Evolutionary conservation across 2,888 invertebrate species (phyloP).

Genomic region (Coleophora deauratella): DNA sequence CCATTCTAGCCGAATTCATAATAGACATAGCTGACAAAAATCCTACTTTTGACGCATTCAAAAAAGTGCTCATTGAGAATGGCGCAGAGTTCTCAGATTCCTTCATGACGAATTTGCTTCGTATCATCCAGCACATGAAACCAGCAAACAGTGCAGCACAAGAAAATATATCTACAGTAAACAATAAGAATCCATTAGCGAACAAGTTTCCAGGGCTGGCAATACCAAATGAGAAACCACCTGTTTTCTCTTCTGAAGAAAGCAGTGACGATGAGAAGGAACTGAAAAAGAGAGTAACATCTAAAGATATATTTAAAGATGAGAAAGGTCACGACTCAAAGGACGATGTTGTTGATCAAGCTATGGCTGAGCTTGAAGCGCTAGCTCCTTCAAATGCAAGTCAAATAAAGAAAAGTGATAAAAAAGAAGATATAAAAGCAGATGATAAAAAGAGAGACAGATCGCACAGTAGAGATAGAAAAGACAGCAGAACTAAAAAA

Average conservation of each 20-base stretch:
- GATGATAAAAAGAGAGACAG: constrained; percentile 33
- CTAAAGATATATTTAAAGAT: constrained; percentile 57
- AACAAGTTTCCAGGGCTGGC: constrained; percentile 87
- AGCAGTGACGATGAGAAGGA: constrained; percentile 47
- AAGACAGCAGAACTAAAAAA: constrained; percentile 31
- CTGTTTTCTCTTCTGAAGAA: constrained; percentile 49
- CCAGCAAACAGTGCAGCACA: constrained; percentile 58
- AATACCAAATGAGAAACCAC: constrained; percentile 82
- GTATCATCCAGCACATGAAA: constrained; percentile 97
- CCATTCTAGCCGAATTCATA: constrained; percentile 92
- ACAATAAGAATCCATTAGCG: constrained; percentile 72
- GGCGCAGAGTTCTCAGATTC: constrained; percentile 98
- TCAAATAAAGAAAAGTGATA: constrained; percentile 22
- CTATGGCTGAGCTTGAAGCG: constrained; percentile 90
- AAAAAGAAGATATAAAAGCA: constrained; percentile 28
- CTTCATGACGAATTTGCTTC: constrained; percentile 91
- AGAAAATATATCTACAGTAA: constrained; percentile 21
- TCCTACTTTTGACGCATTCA: constrained; percentile 89
- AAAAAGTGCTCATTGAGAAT: constrained; percentile 89
- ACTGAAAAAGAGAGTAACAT: constrained; percentile 40
- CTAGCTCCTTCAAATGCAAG: constrained; percentile 79
- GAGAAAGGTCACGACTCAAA: constrained; percentile 35
- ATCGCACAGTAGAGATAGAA: constrained; percentile 34
- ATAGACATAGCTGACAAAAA: constrained; percentile 94
- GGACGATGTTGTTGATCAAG: constrained; percentile 80